Evolutionary conservation across 2,113 vertebrate species (phyloP).

Genomic region (Onychorhynchus coronatus): DNA sequence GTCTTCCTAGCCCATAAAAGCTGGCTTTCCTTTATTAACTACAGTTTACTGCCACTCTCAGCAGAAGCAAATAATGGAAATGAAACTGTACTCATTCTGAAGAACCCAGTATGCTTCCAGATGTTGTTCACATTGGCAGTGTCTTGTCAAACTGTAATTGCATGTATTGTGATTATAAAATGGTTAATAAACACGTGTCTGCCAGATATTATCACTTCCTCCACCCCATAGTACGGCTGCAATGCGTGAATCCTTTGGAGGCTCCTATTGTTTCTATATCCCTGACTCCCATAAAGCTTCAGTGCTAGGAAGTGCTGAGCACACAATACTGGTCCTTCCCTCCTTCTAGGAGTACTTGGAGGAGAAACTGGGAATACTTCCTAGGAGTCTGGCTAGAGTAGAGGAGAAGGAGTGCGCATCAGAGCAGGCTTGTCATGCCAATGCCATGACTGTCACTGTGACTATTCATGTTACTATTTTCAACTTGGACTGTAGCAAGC

Average conservation of each 20-base stretch:
- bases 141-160: constrained; percentile 24
- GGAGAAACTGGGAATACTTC: not conserved
- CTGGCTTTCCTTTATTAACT: constrained; percentile 65
- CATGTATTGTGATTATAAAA: constrained; percentile 28
- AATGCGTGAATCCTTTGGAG: not conserved
- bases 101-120: not conserved
- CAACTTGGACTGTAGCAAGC: not conserved
- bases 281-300: not conserved
- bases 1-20: constrained; percentile 57
- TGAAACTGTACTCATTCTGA: constrained; percentile 39
- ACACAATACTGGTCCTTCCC: not conserved
- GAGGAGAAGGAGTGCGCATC: not conserved
- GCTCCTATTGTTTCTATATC: not conserved
- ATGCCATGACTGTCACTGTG: fast-evolving
- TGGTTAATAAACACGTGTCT: constrained; percentile 11
- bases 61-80: constrained; percentile 42
- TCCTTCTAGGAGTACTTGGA: not conserved
- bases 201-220: not conserved
- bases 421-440: not conserved
- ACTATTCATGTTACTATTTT: not conserved
- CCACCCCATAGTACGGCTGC: not conserved
- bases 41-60: constrained; percentile 53
- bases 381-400: not conserved
- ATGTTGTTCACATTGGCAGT: not conserved
- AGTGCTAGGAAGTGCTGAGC: not conserved